Conservation (phyloP, 37 sponge, comb jelly and placozoan genomes). For the Beroe forskalii region DNA sequence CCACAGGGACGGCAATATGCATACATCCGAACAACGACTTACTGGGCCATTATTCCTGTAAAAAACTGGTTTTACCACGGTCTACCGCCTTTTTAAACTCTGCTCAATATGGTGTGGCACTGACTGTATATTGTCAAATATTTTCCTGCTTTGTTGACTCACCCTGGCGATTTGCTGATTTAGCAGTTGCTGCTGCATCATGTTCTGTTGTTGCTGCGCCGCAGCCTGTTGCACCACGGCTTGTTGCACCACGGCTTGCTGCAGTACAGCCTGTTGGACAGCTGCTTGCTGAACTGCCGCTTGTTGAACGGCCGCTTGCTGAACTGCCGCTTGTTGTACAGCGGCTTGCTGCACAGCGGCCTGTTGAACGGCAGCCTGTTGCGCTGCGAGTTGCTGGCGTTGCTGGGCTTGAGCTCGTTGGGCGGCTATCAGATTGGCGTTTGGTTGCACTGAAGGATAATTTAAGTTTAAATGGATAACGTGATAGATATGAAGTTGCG, state of each 20-base stretch:
- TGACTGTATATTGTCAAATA: too few species aligned
- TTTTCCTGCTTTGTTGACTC: too few species aligned
- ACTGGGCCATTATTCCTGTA: too few species aligned
- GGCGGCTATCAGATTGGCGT: not conserved
- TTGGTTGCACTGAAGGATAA: not conserved
- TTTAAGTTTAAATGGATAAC: too few species aligned
- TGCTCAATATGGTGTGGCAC: too few species aligned
- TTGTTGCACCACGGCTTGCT: slow-evolving; percentile 1
- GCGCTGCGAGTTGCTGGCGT: not conserved
- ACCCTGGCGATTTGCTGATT: slow-evolving; percentile 23
- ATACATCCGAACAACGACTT: too few species aligned
- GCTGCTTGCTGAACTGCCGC: slow-evolving; percentile 16
- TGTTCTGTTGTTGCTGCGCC: slow-evolving; percentile 7
- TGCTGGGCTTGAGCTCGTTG: not conserved
- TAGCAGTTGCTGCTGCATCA: not conserved
- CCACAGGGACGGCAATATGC: too few species aligned
- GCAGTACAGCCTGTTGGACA: not conserved
- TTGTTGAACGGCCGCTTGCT: slow-evolving; percentile 16
- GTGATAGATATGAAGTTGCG: too few species aligned
- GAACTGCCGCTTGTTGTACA: slow-evolving; percentile 5
- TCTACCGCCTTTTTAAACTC: too few species aligned
- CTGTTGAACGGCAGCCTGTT: not conserved
- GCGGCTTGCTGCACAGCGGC: too few species aligned
- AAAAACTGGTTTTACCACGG: too few species aligned
- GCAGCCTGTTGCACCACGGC: not conserved